Base-by-base conservation (phyloP, 2,113 vertebrate genomes). In the Erpornis zantholeuca region DNA sequence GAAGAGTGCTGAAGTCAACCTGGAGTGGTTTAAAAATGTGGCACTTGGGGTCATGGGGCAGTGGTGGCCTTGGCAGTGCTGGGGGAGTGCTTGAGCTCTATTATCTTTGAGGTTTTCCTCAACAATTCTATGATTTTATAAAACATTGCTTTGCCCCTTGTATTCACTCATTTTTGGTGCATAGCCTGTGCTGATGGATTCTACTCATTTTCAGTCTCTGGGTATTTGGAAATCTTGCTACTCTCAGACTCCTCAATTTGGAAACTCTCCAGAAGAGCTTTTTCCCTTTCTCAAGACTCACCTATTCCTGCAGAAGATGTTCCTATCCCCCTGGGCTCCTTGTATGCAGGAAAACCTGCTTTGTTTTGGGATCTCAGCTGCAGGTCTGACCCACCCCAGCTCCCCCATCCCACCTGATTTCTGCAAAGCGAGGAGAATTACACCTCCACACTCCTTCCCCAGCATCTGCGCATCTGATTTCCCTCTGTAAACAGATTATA, bases 401-500 rank as follows among this genome's bases (percentile, higher is more conserved):
- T 80, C 56, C 31, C 68, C 36, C 68, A 36, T 7, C 31, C 19
- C 25, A 16, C 36, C 35, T 1, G 1, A 35, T 35, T 64, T 44
- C 81, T 68, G 61, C 76, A 45, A 57, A 78, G 63, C 2, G 9
- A 59, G 33, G 21, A 78, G 36, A 81, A 56, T 27, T 9, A 3
- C 49, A n/a, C 64, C 66, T 47, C 50, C 42, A 17, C 19, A 1
- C n/a, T 69, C 31, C 50, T 38, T 63, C 86, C 45, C 36, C 81
- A 59, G 68, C 82, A 68, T 66, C 80, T 60, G 80, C 63, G 70
- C 88, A 93, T 72, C 72, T 82, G 92, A 79, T 88, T 89, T 82
- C 45, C 23, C 75, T 96, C 88, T 72, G 93, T 94, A 92, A 96
- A 91, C 75, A 96, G 81, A 88, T 86, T 88, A 86, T 82, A 92